phyloP scores from a whole-genome alignment of 2,888 invertebrate genomes.

The Lapara coniferarum region DNA sequence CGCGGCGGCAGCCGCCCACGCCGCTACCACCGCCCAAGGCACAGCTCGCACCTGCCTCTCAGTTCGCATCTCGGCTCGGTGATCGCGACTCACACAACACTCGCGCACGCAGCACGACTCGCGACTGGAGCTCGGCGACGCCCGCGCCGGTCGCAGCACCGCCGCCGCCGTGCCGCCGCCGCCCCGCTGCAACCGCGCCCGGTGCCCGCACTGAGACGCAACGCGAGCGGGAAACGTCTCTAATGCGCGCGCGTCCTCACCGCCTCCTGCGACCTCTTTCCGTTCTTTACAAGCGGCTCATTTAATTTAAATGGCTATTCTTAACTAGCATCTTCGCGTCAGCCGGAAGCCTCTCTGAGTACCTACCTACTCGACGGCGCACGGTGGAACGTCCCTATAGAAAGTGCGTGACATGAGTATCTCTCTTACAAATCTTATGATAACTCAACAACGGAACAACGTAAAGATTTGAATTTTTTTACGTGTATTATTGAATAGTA shows the following conservation, averaged over 20 bases:
- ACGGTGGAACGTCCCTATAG: too few species aligned
- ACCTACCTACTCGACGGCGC: too few species aligned
- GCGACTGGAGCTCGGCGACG: slow-evolving; percentile 11
- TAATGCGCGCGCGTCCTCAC: slow-evolving; percentile 25
- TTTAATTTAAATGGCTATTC: slow-evolving; percentile 20
- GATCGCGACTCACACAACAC: neutral
- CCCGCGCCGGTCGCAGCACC: slow-evolving; percentile 11
- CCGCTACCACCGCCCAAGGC: slow-evolving; percentile 30
- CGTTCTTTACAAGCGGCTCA: slow-evolving; percentile 29
- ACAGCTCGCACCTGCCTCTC: slow-evolving; percentile 6
- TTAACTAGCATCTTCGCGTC: slow-evolving; percentile 1
- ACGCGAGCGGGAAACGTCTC: slow-evolving; percentile 27
- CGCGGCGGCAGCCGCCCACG: slow-evolving; percentile 33
- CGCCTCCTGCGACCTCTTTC: slow-evolving; percentile 34
- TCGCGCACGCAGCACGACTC: slow-evolving; percentile 3
- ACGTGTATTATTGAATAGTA: too few species aligned
- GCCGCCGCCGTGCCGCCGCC: slow-evolving; percentile 27
- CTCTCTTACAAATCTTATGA: too few species aligned
- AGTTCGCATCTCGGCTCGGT: neutral
- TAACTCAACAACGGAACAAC: too few species aligned
- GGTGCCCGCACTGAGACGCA: slow-evolving; percentile 31
- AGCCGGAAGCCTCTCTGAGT: neutral
- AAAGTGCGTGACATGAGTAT: too few species aligned
- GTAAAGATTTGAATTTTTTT: too few species aligned
- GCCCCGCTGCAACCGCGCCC: slow-evolving; percentile 29